Percentiles rank a stretch among this genome's conserved stretches.
These are phyloP conservation scores for Crematogaster levior DNA, from an alignment of 2,888 invertebrate genomes.

Conservation along the genomic window DNA sequence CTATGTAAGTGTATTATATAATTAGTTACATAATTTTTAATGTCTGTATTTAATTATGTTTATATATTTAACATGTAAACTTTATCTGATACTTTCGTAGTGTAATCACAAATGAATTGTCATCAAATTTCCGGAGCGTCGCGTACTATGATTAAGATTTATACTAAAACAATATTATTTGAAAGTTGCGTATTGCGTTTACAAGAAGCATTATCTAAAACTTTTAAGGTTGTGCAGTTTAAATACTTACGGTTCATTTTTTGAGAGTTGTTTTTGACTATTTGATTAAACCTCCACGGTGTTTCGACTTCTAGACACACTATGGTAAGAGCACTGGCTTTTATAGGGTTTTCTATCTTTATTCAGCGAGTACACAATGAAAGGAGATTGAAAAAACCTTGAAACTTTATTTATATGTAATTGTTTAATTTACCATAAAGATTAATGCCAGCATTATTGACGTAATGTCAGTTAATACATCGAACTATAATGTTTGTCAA, in stretches of 20 bases:
- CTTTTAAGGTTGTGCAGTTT: conserved; percentile 6
- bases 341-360: conserved; percentile 60
- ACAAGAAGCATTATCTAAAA: not conserved
- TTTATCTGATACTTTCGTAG: not conserved
- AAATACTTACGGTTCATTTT: conserved; percentile 48
- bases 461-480: too few relatives aligned
- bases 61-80: not conserved
- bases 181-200: not conserved
- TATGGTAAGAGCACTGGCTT: conserved; percentile 43
- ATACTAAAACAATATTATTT: conserved; percentile 23
- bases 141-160: not conserved
- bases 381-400: conserved; percentile 20
- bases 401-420: too few relatives aligned
- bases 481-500: too few relatives aligned
- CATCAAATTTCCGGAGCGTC: not conserved
- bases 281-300: not conserved
- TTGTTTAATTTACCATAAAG: too few relatives aligned
- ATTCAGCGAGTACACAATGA: conserved; percentile 2
- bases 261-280: conserved; percentile 2
- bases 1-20: not conserved
- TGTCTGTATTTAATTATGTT: not conserved
- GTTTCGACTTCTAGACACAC: conserved; percentile 50
- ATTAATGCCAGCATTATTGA: too few relatives aligned
- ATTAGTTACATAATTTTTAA: not conserved
- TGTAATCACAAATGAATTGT: not conserved